These are phyloP conservation scores for Anoplolepis gracilipes DNA, from an alignment of 1,140 invertebrate species.

Conservation along the genomic window DNA sequence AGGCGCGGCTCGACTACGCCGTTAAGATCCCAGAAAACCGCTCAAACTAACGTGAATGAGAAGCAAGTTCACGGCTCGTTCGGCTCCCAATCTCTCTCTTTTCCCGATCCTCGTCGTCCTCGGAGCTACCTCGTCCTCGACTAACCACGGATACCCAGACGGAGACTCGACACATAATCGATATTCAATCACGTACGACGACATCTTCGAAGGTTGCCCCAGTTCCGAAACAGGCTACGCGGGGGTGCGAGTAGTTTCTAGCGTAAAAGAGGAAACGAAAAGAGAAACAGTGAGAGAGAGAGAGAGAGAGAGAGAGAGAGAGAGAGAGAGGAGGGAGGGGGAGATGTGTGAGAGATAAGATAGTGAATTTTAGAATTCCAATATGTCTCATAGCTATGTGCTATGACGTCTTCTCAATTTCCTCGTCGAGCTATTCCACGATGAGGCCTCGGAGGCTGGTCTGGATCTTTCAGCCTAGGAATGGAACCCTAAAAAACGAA, in stretches of 20 bases:
- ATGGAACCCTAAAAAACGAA: constrained; percentile 32
- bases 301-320: not conserved
- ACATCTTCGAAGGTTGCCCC: constrained; percentile 67
- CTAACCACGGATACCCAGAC: constrained; percentile 58
- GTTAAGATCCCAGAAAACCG: constrained; percentile 17
- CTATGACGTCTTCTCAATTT: constrained; percentile 57
- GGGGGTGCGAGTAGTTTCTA: constrained; percentile 46
- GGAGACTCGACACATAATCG: constrained; percentile 71
- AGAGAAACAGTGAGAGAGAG: not conserved
- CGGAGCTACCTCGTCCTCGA: constrained; percentile 42
- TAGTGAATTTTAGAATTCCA: constrained; percentile 63
- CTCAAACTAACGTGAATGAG: not conserved
- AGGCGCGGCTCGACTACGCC: not conserved
- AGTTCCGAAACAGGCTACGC: constrained; percentile 70
- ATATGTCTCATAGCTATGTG: constrained; percentile 60
- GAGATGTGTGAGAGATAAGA: constrained; percentile 10
- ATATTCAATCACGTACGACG: constrained; percentile 75
- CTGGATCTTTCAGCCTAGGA: not conserved
- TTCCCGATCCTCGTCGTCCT: constrained; percentile 48
- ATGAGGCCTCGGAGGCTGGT: constrained; percentile 13
- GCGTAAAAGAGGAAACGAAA: constrained; percentile 49
- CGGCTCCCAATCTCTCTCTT: constrained; percentile 46
- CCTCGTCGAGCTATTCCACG: constrained; percentile 12
- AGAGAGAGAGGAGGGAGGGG: not conserved
- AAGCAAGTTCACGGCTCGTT: constrained; percentile 62